Evolutionary conservation across 1,140 invertebrate species (phyloP).

Genomic region (Diabrotica undecimpunctata): DNA sequence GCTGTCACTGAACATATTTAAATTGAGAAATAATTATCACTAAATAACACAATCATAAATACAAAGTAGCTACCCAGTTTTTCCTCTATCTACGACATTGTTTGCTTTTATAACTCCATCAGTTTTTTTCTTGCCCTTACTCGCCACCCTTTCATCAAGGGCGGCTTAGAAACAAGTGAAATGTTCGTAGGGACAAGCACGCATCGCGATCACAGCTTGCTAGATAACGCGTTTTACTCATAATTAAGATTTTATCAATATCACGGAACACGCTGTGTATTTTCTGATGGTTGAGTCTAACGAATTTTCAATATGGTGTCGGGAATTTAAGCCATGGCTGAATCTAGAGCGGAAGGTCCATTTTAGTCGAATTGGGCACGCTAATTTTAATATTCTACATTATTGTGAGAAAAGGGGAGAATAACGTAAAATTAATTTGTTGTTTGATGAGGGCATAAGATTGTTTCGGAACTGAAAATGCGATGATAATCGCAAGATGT

Average conservation of each 20-base stretch:
- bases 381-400: background rate
- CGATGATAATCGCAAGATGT: no score
- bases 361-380: conserved; percentile 17
- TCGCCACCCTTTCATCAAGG: conserved; percentile 8
- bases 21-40: no score
- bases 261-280: conserved; percentile 37
- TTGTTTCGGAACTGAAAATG: no score
- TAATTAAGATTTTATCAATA: conserved; percentile 45
- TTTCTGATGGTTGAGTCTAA: conserved; percentile 37
- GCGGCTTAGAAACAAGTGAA: conserved; percentile 35
- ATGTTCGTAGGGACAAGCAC: conserved; percentile 40
- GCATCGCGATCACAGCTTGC: conserved; percentile 40
- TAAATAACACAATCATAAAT: no score
- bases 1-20: no score
- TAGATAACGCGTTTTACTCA: conserved; percentile 46
- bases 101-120: conserved; percentile 1
- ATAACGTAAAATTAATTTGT: background rate
- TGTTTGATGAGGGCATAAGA: background rate
- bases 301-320: conserved; percentile 45
- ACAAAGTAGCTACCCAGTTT: no score
- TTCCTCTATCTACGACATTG: background rate
- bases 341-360: conserved; percentile 8
- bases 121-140: background rate
- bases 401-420: background rate
- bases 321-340: conserved; percentile 4